Evolutionary conservation across 2,888 invertebrate species (phyloP).

Genomic region (Sicus ferrugineus): DNA sequence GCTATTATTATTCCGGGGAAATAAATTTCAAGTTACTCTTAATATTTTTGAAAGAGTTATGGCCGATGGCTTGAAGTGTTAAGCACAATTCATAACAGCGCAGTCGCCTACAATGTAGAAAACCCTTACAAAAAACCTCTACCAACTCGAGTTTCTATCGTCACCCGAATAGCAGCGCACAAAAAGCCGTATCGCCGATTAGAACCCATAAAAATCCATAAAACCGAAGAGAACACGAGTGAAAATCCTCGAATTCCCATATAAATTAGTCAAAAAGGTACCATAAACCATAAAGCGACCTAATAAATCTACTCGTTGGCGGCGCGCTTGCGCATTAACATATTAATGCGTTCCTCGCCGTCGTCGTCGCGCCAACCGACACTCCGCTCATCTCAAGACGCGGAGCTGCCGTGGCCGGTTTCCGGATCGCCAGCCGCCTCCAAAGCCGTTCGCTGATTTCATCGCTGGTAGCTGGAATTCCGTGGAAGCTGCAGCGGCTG

Average conservation of each 20-base stretch:
- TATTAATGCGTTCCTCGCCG: slow-evolving; percentile 50
- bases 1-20: no score
- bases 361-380: not conserved
- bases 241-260: slow-evolving; percentile 29
- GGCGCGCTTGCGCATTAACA: slow-evolving; percentile 57
- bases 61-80: no score
- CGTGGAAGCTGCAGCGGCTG: slow-evolving; percentile 42
- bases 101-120: not conserved
- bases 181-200: slow-evolving; percentile 2
- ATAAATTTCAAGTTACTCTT: no score
- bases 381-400: not conserved
- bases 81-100: no score
- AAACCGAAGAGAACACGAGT: slow-evolving; percentile 10
- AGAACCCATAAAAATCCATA: not conserved
- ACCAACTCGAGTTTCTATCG: not conserved
- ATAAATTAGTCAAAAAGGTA: slow-evolving; percentile 62
- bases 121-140: not conserved
- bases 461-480: slow-evolving; percentile 43
- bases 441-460: slow-evolving; percentile 48
- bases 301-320: slow-evolving; percentile 58
- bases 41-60: no score
- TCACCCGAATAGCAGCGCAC: not conserved
- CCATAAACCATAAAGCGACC: slow-evolving; percentile 62
- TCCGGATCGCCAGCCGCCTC: slow-evolving; percentile 54
- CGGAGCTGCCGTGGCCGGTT: slow-evolving; percentile 47